Conservation (phyloP, 2,888 invertebrate species). For the Yponomeuta sedellus region DNA sequence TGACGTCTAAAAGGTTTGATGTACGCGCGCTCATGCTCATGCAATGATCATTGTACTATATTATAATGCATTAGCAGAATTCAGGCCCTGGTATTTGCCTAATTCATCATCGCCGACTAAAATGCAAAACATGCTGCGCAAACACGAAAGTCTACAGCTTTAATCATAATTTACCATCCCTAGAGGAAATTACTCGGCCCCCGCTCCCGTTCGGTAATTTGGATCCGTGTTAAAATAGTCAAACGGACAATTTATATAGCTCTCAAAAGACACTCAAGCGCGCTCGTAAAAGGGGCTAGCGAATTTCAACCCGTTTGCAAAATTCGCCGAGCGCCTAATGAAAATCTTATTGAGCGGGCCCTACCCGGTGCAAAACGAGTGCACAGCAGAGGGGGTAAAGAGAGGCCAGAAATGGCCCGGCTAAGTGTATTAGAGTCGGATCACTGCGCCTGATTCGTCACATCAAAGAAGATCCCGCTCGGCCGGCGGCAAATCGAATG, state of each 20-base stretch:
- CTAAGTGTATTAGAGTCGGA: conserved; percentile 74
- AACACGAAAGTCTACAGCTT: too few species aligned
- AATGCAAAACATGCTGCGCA: too few species aligned
- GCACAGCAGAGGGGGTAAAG: conserved; percentile 33
- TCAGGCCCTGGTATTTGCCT: too few species aligned
- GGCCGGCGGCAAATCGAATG: conserved; percentile 68
- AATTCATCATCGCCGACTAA: conserved; percentile 19
- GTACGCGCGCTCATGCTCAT: too few species aligned
- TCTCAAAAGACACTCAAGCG: conserved; percentile 1
- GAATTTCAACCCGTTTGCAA: conserved; percentile 68
- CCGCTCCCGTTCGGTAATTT: background rate
- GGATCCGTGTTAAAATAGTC: conserved; percentile 3
- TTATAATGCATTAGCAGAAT: too few species aligned
- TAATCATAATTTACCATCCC: too few species aligned
- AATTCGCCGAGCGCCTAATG: conserved; percentile 67
- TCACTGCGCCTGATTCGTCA: conserved; percentile 75
- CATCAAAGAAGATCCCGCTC: conserved; percentile 72
- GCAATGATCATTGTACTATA: too few species aligned
- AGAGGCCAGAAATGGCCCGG: conserved; percentile 60
- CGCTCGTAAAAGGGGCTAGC: conserved; percentile 35
- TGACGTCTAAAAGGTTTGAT: too few species aligned
- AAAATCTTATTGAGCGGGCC: conserved; percentile 69
- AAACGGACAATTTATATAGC: conserved; percentile 22
- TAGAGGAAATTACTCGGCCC: too few species aligned
- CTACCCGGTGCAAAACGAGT: conserved; percentile 40